These are phyloP conservation scores for Pelvicachromis taeniatus DNA, from an alignment of 2,113 vertebrate genomes.

Conservation along the genomic window DNA sequence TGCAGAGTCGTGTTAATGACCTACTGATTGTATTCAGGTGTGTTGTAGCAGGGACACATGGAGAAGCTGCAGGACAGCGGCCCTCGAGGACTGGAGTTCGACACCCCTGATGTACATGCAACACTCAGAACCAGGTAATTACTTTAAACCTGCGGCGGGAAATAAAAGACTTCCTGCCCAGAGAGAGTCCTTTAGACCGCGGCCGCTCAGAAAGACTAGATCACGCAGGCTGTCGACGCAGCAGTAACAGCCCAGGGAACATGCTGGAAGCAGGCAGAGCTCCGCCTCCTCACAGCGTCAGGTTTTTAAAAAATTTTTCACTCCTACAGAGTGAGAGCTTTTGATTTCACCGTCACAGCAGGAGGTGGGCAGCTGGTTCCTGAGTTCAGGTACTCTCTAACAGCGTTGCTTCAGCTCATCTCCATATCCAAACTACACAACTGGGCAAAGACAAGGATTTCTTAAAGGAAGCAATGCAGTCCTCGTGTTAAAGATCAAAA, in stretches of 20 bases:
- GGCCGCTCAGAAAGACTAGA: no score
- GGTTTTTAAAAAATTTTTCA: neutral
- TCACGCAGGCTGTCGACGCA: neutral
- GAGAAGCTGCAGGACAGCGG: no score
- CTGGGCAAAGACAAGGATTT: accelerated
- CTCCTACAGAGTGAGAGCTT: neutral
- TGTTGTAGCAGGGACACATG: no score
- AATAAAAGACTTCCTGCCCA: neutral
- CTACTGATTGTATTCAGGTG: no score
- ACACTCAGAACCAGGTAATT: neutral
- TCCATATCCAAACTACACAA: accelerated
- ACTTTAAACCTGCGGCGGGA: neutral
- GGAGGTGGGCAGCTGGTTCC: neutral
- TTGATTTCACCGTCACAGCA: neutral
- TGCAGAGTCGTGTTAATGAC: no score
- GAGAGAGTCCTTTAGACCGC: neutral
- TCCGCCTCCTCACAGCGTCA: neutral
- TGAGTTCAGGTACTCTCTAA: neutral
- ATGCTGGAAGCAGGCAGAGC: neutral
- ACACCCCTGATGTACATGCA: no score
- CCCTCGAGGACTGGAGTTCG: no score
- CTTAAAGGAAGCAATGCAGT: neutral
- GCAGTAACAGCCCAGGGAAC: neutral
- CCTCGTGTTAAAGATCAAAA: accelerated
- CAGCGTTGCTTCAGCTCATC: accelerated